Conservation (phyloP, 2,797 vertebrate genomes). For the Tamandua tetradactyla region DNA sequence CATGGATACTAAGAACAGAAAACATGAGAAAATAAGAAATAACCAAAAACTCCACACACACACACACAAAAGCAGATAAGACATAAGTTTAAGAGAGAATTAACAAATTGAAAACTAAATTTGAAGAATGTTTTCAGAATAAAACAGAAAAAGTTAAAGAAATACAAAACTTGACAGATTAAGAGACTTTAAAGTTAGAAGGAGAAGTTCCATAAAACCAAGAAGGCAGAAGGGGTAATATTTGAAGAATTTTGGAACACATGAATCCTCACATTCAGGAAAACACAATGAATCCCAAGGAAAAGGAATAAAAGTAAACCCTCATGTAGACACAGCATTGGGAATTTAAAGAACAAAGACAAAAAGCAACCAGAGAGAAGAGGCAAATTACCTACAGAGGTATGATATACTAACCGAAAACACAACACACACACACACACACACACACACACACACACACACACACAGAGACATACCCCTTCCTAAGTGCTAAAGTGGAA, state of each 20-base stretch:
- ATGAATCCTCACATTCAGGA: not conserved
- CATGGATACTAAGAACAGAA: not conserved
- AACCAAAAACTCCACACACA: not conserved
- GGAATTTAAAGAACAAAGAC: not conserved
- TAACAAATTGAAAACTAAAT: not conserved
- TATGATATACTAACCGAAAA: not conserved
- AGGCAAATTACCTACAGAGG: not conserved
- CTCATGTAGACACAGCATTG: not conserved
- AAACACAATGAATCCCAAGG: not conserved
- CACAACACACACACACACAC: not conserved
- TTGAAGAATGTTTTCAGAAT: conserved; percentile 28
- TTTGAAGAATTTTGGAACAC: not conserved
- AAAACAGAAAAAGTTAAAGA: not conserved
- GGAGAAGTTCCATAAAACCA: not conserved
- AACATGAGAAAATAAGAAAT: not conserved
- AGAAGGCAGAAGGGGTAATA: not conserved
- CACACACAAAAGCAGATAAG: too few relatives aligned
- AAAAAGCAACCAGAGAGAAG: not conserved
- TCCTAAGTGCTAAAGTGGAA: not conserved
- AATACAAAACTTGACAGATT: not conserved
- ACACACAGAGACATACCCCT: not conserved
- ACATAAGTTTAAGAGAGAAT: not conserved
- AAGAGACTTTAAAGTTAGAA: not conserved
- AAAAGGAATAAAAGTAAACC: conserved; percentile 6
- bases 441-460: not conserved